Base-by-base conservation (phyloP, 2,113 vertebrate species). In the Lophura nycthemera region DNA sequence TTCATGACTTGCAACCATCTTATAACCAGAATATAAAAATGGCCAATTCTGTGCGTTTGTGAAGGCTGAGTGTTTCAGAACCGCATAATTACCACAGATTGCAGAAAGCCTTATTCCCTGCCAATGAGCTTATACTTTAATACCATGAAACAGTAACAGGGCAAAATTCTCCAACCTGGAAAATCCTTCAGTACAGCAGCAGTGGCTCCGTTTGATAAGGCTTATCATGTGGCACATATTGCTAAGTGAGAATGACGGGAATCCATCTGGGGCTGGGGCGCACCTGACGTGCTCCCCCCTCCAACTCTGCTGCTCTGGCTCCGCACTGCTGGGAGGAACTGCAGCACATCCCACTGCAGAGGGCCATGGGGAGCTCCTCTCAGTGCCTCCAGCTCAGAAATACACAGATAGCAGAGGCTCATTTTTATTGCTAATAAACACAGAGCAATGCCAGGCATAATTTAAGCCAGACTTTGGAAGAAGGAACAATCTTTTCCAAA, bases 381-480 rank as follows among this genome's bases (percentile, higher is more conserved):
- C 20, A 17, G 6, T 4, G 13, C 43, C 65, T 54, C 71, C 57
- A 50, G 1, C 17, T 67, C 86, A 73, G 52, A 69, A 72, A 72
- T 5, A 77, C 3, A 22, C 22, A 5, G 1, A 21, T 0, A 36
- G 20, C 43, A 86, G 38, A 36, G 52, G 57, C 19, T 83, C 2
- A 0, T 17, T 82, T 47, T 87, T 56, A 47, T 75, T 69, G 19
- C 48, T 79, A 73, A 79, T 43, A 84, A 89, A 73, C 57, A 59
- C 3, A n/a, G 8, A 84, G 8, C 22, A 45, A 56, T 21, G 14
- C 2, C 45, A 38, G 45, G 21, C 27, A 59, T 76, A 66, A 67
- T 85, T 83, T 38, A 94, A 87, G 73, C 43, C 54, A n/a, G 18
- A 14, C 21, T 73, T 56, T 11, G 42, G 21, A 88, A 92, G 40